Base-by-base conservation (phyloP, 1,140 invertebrate species). In the Apocrypta bakeri region DNA sequence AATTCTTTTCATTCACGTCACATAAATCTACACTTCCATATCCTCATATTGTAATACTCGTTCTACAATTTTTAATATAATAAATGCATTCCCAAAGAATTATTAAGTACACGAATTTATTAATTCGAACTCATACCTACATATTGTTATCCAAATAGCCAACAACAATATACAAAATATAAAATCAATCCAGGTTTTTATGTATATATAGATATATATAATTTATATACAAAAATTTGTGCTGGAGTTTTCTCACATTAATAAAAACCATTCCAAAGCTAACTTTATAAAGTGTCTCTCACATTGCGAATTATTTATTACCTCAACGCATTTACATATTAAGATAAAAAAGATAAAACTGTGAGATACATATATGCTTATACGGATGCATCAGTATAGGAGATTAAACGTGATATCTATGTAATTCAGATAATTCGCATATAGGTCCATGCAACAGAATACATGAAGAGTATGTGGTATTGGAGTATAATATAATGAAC, bases 141-240 rank as follows among this genome's bases (percentile, higher is more conserved):
- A n/a, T 1, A 56, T n/a, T 56, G 48, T 56, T 56, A 56, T 56
- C 48, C 21, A 56, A 56, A n/a, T 56, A 56, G 48, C 48, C 48
- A 56, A 56, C 48, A 21, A 56, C 21, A 56, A 56, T 56, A n/a
- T 56, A 56, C 48, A 56, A 56, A n/a, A 21, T 21, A 56, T 56
- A 3, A n/a, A 56, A n/a, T 56, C 48, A 56, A 56, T 56, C 48
- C 48, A 56, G 48, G 17, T 56, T n/a, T 56, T 56, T 17, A n/a
- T 56, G n/a, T 56, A 56, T 56, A 21, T 56, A 29, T 14, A n/a
- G 21, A 56, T 56, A 56, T 56, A 21, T 56, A 14, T 68, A 27
- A 68, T 68, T 56, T 56, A 56, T 56, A 56, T 56, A 56, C 48
- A 56, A 56, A 56, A 56, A 6, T 56, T 56, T 56, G 48, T 56